phyloP scores from a whole-genome alignment of 2,797 vertebrate species.

The Typhlichthys eigenmanni region DNA sequence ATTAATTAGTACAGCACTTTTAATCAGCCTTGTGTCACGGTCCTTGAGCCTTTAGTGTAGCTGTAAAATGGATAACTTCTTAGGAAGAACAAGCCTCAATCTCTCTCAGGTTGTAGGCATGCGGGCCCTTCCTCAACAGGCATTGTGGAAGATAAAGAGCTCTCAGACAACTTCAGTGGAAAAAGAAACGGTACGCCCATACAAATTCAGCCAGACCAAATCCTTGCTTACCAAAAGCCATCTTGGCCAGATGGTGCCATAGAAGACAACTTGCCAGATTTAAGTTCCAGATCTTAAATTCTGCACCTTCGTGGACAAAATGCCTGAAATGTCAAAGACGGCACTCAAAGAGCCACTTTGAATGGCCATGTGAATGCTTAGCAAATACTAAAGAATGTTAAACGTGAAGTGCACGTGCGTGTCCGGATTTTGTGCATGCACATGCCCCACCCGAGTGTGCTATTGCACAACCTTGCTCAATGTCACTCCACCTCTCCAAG shows the following conservation, averaged over 20 bases:
- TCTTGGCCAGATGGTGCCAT: slow-evolving; percentile 45
- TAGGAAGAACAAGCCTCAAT: slow-evolving; percentile 22
- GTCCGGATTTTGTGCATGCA: slow-evolving; percentile 2
- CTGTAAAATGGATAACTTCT: slow-evolving; percentile 5
- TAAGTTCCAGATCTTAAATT: slow-evolving; percentile 72
- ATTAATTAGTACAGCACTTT: slow-evolving; percentile 14
- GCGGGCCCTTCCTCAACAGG: slow-evolving; percentile 60
- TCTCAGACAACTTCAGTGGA: slow-evolving; percentile 55
- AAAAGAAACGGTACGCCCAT: slow-evolving; percentile 66
- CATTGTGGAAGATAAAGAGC: slow-evolving; percentile 69
- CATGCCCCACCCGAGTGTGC: slow-evolving; percentile 6
- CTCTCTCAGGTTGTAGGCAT: slow-evolving; percentile 50
- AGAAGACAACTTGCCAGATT: slow-evolving; percentile 73
- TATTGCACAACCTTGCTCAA: slow-evolving; percentile 50
- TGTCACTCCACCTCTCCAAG: slow-evolving; percentile 50
- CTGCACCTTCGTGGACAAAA: slow-evolving; percentile 71
- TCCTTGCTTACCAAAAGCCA: slow-evolving; percentile 50
- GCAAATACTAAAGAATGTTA: slow-evolving; percentile 6
- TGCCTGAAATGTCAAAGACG: slow-evolving; percentile 64
- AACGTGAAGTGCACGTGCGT: slow-evolving; percentile 16
- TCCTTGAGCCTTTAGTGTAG: slow-evolving; percentile 30
- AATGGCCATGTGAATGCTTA: slow-evolving; percentile 40
- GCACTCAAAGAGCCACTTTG: slow-evolving; percentile 43
- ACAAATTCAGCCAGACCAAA: slow-evolving; percentile 52
- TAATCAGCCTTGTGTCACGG: slow-evolving; percentile 30